Conservation (phyloP, 2,888 invertebrate species). For the Erebia palarica region DNA sequence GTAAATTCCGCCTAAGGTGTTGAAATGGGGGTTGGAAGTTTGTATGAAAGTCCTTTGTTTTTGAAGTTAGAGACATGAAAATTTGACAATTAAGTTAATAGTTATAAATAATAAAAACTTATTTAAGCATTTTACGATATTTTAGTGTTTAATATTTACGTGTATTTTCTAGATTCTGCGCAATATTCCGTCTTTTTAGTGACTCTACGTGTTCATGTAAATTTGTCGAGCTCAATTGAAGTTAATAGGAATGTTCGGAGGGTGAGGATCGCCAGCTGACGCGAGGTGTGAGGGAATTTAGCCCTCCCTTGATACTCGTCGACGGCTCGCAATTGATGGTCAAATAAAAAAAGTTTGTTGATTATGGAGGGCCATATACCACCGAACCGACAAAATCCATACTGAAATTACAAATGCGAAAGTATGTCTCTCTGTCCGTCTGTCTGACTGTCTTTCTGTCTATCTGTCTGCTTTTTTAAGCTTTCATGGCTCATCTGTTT, state of each 20-base stretch:
- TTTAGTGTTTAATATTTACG: no score
- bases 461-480: no score
- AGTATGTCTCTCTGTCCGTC: no score
- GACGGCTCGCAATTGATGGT: conserved; percentile 69
- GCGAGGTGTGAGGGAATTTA: conserved; percentile 80
- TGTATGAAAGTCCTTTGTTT: no score
- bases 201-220: conserved; percentile 70
- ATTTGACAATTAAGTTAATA: no score
- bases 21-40: no score
- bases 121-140: no score
- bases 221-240: conserved; percentile 82
- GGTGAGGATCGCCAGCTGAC: conserved; percentile 79
- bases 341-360: conserved; percentile 63
- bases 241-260: conserved; percentile 78
- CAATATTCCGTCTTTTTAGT: conserved; percentile 45
- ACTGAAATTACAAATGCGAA: neutral
- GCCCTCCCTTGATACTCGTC: conserved; percentile 62
- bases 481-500: no score
- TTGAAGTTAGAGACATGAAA: no score
- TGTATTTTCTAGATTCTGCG: neutral
- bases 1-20: no score
- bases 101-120: no score
- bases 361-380: conserved; percentile 37
- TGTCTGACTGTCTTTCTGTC: no score
- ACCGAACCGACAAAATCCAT: conserved; percentile 6